Evolutionary conservation across 1,140 invertebrate species (phyloP).

Genomic region (Zaprionus ghesquierei): DNA sequence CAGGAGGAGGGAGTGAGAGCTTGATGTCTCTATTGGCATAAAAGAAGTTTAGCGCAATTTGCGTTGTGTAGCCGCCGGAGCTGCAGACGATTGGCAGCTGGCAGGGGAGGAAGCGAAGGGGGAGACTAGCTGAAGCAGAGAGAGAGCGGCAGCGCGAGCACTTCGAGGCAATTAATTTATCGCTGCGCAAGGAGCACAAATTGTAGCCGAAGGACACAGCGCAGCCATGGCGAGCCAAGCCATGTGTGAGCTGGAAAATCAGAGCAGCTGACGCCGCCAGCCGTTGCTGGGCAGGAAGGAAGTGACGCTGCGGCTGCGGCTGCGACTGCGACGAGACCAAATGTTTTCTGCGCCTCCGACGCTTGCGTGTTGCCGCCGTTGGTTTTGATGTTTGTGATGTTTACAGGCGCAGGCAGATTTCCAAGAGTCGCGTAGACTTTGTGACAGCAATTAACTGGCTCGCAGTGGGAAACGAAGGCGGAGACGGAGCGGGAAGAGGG

Average conservation of each 20-base stretch:
- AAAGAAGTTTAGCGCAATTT: slow-evolving; percentile 48
- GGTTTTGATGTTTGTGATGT: slow-evolving; percentile 11
- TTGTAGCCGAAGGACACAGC: slow-evolving; percentile 69
- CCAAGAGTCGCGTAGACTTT: slow-evolving; percentile 44
- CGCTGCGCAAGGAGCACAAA: slow-evolving; percentile 73
- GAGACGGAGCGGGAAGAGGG: neutral
- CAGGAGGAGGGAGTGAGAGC: slow-evolving; percentile 8
- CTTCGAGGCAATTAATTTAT: slow-evolving; percentile 70
- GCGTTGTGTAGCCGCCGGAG: neutral
- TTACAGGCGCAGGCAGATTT: slow-evolving; percentile 52
- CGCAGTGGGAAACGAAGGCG: neutral
- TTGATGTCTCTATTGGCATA: slow-evolving; percentile 78
- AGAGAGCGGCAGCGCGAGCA: neutral
- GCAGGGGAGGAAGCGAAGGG: neutral
- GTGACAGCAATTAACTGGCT: slow-evolving; percentile 77
- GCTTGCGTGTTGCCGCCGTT: slow-evolving; percentile 56
- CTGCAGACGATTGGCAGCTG: neutral
- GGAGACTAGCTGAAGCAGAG: neutral
- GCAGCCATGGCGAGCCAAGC: neutral
- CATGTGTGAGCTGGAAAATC: slow-evolving; percentile 43
- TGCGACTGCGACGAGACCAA: slow-evolving; percentile 64
- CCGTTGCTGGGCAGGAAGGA: slow-evolving; percentile 54
- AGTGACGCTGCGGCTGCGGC: slow-evolving; percentile 41
- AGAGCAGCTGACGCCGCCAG: slow-evolving; percentile 3
- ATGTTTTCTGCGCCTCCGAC: slow-evolving; percentile 69